Conservation (phyloP, 2,113 vertebrate species). For the Myrmecophaga tridactyla region DNA sequence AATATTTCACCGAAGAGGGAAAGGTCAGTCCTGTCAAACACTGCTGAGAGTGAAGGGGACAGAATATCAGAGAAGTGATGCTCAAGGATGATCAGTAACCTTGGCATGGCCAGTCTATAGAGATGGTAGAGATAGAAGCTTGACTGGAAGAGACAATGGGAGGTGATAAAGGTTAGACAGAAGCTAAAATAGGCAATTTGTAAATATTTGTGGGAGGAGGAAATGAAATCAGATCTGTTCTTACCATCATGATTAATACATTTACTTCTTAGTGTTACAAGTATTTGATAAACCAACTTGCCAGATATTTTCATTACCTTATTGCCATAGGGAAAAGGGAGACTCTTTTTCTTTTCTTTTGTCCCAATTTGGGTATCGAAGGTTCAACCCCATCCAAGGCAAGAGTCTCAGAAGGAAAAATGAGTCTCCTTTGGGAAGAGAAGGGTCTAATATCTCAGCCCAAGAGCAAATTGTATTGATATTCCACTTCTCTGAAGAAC, state of each 20-base stretch:
- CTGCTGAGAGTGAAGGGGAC: background rate
- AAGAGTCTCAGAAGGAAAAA: background rate
- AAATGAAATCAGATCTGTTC: background rate
- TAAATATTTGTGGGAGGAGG: background rate
- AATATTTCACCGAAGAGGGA: background rate
- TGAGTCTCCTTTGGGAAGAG: background rate
- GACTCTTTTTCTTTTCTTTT: background rate
- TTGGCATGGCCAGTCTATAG: background rate
- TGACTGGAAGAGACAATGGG: background rate
- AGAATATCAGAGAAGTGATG: background rate
- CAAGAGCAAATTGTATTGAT: background rate
- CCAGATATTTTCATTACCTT: background rate
- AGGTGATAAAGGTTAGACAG: background rate
- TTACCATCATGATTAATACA: background rate
- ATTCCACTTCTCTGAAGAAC: background rate
- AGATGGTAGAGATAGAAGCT: background rate
- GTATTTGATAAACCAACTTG: background rate
- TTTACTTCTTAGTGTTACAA: background rate
- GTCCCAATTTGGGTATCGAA: background rate
- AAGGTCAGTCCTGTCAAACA: background rate
- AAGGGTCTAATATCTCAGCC: background rate
- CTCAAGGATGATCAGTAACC: accelerated
- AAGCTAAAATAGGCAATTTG: background rate
- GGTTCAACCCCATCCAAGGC: background rate
- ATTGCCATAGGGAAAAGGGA: background rate